Percentiles rank a stretch among this genome's conserved stretches.
Conservation (phyloP, 2,797 vertebrate genomes). For the Mallotus villosus region DNA sequence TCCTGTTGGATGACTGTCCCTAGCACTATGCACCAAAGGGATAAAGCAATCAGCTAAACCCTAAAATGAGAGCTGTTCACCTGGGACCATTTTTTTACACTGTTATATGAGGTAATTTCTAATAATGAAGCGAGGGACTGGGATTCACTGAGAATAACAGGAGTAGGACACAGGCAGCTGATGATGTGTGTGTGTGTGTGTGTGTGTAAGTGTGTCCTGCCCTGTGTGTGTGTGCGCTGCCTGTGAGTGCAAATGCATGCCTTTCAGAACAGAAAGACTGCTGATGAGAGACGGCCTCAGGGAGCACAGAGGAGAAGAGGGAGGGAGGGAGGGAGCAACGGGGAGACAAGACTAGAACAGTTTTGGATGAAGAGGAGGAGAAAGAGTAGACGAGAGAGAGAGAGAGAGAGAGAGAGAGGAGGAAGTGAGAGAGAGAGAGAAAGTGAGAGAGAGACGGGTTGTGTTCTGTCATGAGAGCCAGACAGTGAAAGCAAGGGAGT, state of each 20-base stretch:
- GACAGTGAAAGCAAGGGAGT: slow-evolving; percentile 24
- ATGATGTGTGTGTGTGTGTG: not conserved
- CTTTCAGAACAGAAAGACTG: slow-evolving; percentile 13
- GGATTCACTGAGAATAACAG: slow-evolving; percentile 24
- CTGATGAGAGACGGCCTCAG: slow-evolving; percentile 23
- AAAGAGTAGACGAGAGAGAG: not conserved
- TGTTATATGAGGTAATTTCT: not conserved
- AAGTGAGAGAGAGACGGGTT: not conserved
- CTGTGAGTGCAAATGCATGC: no score
- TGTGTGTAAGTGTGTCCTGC: not conserved
- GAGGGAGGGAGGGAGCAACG: slow-evolving; percentile 18
- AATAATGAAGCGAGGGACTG: slow-evolving; percentile 3
- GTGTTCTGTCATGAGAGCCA: slow-evolving; percentile 2
- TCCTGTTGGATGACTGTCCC: slow-evolving; percentile 7
- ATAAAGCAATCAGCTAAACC: slow-evolving; percentile 16
- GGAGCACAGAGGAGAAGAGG: slow-evolving; percentile 22
- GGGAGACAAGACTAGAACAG: slow-evolving; percentile 11
- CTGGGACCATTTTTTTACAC: slow-evolving; percentile 11
- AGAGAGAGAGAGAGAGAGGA: not conserved
- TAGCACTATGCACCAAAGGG: slow-evolving; percentile 17
- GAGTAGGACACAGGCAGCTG: not conserved
- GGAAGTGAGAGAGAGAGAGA: not conserved
- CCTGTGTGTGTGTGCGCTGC: not conserved
- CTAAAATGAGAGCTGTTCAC: slow-evolving; percentile 9
- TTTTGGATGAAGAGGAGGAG: slow-evolving; percentile 8